Evolutionary conservation across 2,888 invertebrate species (phyloP).

Genomic region (Acronicta psi): DNA sequence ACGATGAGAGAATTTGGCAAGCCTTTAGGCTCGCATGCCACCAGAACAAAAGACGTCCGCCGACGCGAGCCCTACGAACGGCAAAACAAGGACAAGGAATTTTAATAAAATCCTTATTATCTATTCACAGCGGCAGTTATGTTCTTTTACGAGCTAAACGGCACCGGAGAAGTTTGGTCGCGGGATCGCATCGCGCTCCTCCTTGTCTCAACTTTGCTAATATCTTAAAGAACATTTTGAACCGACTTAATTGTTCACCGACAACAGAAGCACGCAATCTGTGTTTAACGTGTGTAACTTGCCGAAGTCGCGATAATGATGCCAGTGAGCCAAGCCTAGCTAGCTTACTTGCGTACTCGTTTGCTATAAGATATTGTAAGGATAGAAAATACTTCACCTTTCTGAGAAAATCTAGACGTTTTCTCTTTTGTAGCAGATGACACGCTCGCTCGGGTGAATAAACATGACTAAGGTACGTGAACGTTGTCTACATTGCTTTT

Average conservation of each 20-base stretch:
- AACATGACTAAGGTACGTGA: slow-evolving; percentile 4
- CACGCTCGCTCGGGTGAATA: slow-evolving; percentile 1
- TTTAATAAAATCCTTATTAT: slow-evolving; percentile 88
- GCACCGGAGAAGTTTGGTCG: slow-evolving; percentile 73
- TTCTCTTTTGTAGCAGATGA: slow-evolving; percentile 1
- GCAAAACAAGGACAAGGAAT: slow-evolving; percentile 85
- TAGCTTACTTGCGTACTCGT: slow-evolving; percentile 25
- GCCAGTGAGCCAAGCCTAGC: slow-evolving; percentile 30
- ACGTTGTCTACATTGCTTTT: slow-evolving; percentile 1
- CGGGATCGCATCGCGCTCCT: slow-evolving; percentile 67
- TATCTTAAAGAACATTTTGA: slow-evolving; percentile 74
- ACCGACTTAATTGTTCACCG: slow-evolving; percentile 70
- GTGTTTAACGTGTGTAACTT: slow-evolving; percentile 54
- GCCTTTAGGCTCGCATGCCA: slow-evolving; percentile 74
- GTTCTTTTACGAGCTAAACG: slow-evolving; percentile 83
- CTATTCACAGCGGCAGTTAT: slow-evolving; percentile 85
- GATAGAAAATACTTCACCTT: slow-evolving; percentile 2
- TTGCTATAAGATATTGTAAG: slow-evolving; percentile 12
- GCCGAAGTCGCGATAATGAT: slow-evolving; percentile 41
- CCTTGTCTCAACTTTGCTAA: slow-evolving; percentile 76
- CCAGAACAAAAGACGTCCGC: slow-evolving; percentile 77
- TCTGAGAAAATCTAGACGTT: slow-evolving; percentile 7
- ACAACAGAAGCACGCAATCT: slow-evolving; percentile 62
- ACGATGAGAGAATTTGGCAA: slow-evolving; percentile 69
- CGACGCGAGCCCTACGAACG: slow-evolving; percentile 70